Percentiles rank a stretch among this genome's conserved stretches.
Evolutionary conservation across 2,888 invertebrate genomes (phyloP).

Genomic region (Spodoptera picta): DNA sequence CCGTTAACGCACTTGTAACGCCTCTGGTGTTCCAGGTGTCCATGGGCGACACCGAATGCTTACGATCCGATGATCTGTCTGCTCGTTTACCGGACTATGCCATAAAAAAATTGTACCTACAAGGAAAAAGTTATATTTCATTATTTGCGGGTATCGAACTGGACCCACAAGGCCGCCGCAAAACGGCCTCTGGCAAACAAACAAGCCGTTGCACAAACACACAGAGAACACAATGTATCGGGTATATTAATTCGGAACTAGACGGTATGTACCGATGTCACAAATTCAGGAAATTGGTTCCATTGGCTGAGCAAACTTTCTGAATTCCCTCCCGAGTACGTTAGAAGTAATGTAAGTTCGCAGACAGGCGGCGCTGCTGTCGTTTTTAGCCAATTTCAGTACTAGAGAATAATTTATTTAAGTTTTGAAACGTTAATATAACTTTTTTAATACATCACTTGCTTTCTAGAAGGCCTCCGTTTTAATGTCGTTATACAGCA

Average conservation of each 20-base stretch:
- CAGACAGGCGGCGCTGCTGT: constrained; percentile 62
- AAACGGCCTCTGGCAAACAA: constrained; percentile 3
- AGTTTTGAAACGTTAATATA: constrained; percentile 49
- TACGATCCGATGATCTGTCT: no score
- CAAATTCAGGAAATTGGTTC: constrained; percentile 77
- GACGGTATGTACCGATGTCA: constrained; percentile 70
- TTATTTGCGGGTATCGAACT: constrained; percentile 14
- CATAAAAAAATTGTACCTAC: no score
- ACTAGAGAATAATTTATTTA: constrained; percentile 57
- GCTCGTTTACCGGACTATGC: no score
- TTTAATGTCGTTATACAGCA: constrained; percentile 8
- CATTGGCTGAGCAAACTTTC: constrained; percentile 74
- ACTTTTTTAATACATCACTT: constrained; percentile 48
- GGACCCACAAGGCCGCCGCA: constrained; percentile 21
- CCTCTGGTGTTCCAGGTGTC: no score
- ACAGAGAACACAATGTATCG: constrained; percentile 55
- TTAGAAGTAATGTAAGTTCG: constrained; percentile 72
- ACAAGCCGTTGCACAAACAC: constrained; percentile 34
- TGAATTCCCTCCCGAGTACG: constrained; percentile 64
- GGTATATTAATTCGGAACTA: constrained; percentile 69
- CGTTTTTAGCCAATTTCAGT: constrained; percentile 59
- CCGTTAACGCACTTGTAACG: no score
- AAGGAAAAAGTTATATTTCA: no score
- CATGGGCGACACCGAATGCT: no score
- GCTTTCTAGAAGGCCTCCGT: constrained; percentile 22